A percentile compares a stretch with the other conserved stretches of the same genome.
phyloP scores from a whole-genome alignment of 2,113 vertebrate genomes.

The Poeciliopsis prolifica region DNA sequence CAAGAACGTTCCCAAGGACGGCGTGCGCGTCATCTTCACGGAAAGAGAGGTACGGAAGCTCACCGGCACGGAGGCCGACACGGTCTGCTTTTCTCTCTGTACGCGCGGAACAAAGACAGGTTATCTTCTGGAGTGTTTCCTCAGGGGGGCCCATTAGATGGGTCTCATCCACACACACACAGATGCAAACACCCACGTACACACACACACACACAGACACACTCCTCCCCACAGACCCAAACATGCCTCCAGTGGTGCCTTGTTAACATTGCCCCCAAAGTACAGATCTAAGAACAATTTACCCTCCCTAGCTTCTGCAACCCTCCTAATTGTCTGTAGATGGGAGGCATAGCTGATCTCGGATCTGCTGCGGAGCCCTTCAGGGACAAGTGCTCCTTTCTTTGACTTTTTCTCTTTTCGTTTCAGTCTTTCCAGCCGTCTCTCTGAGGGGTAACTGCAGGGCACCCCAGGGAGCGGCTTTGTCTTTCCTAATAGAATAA shows the following conservation, averaged over 20 bases:
- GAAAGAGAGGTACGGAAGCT: conserved; percentile 86
- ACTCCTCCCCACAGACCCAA: conserved; percentile 63
- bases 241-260: conserved; percentile 76
- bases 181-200: no score
- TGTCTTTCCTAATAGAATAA: conserved; percentile 75
- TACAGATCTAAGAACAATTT: conserved; percentile 77
- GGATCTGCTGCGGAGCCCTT: conserved; percentile 58
- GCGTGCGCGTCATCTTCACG: conserved; percentile 83
- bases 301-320: conserved; percentile 70
- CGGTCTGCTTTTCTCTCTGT: conserved; percentile 1
- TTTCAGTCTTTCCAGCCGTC: conserved; percentile 34
- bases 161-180: conserved; percentile 29
- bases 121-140: conserved; percentile 66
- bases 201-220: conserved; percentile 21
- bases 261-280: conserved; percentile 75
- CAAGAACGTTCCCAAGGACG: conserved; percentile 90
- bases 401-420: conserved; percentile 38
- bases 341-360: conserved; percentile 69
- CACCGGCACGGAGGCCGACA: conserved; percentile 23
- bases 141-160: conserved; percentile 71
- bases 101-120: conserved; percentile 59
- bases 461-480: conserved; percentile 67
- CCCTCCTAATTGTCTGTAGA: conserved; percentile 74
- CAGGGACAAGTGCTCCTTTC: conserved; percentile 50
- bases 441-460: conserved; percentile 64